Base-by-base conservation (phyloP, 1,140 invertebrate species). In the Scaptomyza graminum region DNA sequence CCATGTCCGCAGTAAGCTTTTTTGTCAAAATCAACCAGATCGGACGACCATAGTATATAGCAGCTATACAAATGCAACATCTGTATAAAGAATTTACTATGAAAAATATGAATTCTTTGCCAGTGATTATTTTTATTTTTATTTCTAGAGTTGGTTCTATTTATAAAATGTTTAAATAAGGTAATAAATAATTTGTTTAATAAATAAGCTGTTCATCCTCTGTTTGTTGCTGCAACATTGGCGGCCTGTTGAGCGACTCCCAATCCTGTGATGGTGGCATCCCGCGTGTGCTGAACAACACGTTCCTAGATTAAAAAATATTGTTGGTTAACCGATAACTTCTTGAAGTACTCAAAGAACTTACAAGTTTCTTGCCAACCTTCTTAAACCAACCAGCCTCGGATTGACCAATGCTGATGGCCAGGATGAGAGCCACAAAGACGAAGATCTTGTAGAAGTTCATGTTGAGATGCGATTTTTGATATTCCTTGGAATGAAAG, bases 381-480 rank as follows among this genome's bases (percentile, higher is more conserved):
- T 90, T 91, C 64, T 70, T 89, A 0, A 90, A 57, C 87, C 87
- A 91, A 22, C 83, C 76, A 2, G 90, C 90, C 13, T 91, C 65
- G 6, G 74, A 76, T 56, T 80, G 80, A n/a, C 80, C 90, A 39
- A 77, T 46, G 46, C 82, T 80, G 16, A 83, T 74, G 31, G 74
- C 76, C 46, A 91, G 31, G 25, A 91, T 74, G 8, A 91, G 57
- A 5, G 70, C 79, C 25, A 85, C 75, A 31, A 91, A 78, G 56
- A 91, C 50, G 25, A 91, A 89, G 55, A 90, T 61, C 70, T 85
- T 91, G 51, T 90, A 54, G 22, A 91, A 91, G 74, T 91, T 90
- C 90, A 91, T 91, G 8, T 11, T 81, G 56, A 54, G 22, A 39
- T 49, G 0, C 12, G 7, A 13, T 47, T 51, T 18, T 11, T 3